Evolutionary conservation across 1,140 invertebrate genomes (phyloP).

Genomic region (Heliconius hermathena): DNA sequence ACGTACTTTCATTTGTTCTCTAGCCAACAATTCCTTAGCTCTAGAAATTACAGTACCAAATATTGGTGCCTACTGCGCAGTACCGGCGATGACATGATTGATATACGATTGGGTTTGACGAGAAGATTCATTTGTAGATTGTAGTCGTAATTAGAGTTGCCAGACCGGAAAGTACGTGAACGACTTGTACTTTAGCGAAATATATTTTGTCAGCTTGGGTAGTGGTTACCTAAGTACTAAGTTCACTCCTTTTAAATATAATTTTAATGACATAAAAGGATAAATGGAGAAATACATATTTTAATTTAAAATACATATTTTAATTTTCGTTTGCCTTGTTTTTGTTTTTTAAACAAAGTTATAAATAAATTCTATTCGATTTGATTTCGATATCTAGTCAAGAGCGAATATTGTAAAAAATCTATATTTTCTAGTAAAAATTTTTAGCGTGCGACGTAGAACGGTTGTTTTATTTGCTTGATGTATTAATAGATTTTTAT

Average conservation of each 20-base stretch:
- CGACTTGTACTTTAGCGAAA: neutral
- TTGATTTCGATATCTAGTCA: neutral
- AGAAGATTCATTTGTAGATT: neutral
- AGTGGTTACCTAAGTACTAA: too few species aligned
- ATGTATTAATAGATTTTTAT: constrained; percentile 2
- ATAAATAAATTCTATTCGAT: neutral
- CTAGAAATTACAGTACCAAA: neutral
- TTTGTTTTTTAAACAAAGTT: neutral
- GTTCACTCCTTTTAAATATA: too few species aligned
- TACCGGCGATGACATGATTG: neutral
- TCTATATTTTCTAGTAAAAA: neutral
- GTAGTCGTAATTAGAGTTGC: neutral
- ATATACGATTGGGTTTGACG: neutral
- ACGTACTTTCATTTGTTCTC: constrained; percentile 22
- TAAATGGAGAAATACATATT: too few species aligned
- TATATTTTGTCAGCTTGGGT: neutral
- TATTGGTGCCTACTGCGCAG: neutral
- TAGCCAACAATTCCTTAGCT: constrained; percentile 19
- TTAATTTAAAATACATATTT: too few species aligned
- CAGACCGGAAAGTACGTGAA: neutral
- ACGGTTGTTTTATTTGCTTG: constrained; percentile 28
- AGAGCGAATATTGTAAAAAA: constrained; percentile 3
- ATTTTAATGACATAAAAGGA: too few species aligned
- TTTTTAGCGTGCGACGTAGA: neutral
- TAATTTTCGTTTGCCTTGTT: neutral